A percentile compares a stretch with the other conserved stretches of the same genome.
Conservation (phyloP, 1,140 invertebrate genomes). For the Monochamus saltuarius region DNA sequence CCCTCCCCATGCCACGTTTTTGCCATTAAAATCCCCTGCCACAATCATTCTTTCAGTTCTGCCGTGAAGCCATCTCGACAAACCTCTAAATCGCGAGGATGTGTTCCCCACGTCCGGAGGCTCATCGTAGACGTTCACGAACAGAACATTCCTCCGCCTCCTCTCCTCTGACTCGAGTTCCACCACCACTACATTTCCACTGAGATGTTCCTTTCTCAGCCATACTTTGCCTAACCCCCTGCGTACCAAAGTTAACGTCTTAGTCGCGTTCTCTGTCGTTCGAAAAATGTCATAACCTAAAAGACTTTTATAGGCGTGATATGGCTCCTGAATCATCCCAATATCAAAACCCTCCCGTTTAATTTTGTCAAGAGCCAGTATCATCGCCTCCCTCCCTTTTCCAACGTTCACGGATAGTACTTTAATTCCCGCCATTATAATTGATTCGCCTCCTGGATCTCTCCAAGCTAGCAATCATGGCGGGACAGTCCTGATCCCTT, state of each 20-base stretch:
- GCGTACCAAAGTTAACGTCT: neutral
- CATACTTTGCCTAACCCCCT: neutral
- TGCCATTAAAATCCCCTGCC: neutral
- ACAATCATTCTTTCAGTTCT: neutral
- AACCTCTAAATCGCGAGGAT: neutral
- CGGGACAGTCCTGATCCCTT: neutral
- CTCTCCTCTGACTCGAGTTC: neutral
- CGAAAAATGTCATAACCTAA: neutral
- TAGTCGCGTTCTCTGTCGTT: neutral
- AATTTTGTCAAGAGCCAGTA: neutral
- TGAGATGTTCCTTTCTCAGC: no score
- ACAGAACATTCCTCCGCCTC: neutral
- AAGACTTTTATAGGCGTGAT: no score
- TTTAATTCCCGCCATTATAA: neutral
- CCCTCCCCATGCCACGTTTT: neutral
- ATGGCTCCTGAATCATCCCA: neutral
- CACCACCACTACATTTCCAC: no score
- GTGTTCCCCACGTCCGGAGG: neutral
- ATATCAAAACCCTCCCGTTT: neutral
- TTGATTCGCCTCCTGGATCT: neutral
- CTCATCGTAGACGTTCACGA: neutral
- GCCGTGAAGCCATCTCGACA: no score
- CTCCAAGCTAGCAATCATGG: no score
- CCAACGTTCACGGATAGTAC: neutral
- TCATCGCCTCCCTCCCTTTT: neutral